Evolutionary conservation across 2,797 vertebrate genomes (phyloP).

Genomic region (Philypnodon macrostomus): DNA sequence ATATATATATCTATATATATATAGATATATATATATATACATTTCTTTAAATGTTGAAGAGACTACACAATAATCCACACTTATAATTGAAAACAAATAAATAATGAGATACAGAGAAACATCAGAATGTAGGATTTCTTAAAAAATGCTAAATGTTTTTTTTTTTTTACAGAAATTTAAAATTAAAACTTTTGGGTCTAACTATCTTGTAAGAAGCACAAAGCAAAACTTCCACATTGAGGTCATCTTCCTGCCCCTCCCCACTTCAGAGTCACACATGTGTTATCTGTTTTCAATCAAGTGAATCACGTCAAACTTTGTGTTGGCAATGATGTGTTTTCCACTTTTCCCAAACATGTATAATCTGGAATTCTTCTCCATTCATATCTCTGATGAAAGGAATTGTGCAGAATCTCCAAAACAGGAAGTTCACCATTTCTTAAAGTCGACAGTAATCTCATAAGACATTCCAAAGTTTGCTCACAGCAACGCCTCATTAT

Average conservation of each 20-base stretch:
- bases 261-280: not conserved
- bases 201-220: no score
- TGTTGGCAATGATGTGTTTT: not conserved
- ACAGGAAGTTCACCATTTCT: slow-evolving; percentile 35
- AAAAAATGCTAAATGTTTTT: no score
- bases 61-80: no score
- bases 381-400: not conserved
- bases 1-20: no score
- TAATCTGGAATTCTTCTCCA: not conserved
- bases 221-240: no score
- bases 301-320: not conserved
- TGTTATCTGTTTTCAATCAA: not conserved
- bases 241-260: slow-evolving; percentile 12
- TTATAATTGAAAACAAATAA: no score
- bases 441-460: slow-evolving; percentile 28
- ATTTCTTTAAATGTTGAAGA: no score
- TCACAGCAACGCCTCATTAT: not conserved
- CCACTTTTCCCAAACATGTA: not conserved
- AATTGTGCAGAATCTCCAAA: slow-evolving; percentile 25
- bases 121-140: no score
- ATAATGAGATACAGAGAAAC: no score
- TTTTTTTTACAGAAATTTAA: no score
- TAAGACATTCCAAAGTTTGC: slow-evolving; percentile 19
- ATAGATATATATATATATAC: no score
- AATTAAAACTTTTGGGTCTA: no score